A percentile compares a stretch with the other conserved stretches of the same genome.
These are phyloP conservation scores for Pristionchus exspectatus DNA, from an alignment of 2,888 invertebrate species.

Conservation along the genomic window DNA sequence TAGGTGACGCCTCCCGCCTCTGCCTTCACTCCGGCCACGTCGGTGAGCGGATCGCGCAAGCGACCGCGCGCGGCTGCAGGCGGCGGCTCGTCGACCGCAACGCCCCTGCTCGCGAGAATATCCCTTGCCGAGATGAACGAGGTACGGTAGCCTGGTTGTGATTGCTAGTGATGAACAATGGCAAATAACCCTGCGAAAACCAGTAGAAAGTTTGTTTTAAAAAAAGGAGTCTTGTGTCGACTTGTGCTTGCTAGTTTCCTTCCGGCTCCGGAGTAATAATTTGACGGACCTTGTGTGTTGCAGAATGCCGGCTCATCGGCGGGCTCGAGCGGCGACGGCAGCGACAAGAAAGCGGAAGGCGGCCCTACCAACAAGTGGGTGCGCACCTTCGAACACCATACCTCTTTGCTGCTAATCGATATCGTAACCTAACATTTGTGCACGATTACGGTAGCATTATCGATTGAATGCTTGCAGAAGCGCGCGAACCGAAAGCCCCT, in stretches of 20 bases:
- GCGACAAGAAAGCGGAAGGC: background rate
- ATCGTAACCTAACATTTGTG: background rate
- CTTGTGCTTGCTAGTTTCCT: background rate
- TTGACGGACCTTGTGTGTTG: background rate
- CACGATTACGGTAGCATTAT: background rate
- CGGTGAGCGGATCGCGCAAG: constrained; percentile 37
- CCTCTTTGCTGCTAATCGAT: background rate
- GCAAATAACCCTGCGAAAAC: too few species aligned
- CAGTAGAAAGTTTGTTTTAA: background rate
- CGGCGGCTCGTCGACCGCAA: background rate
- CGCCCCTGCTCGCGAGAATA: constrained; percentile 8
- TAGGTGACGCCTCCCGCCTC: constrained; percentile 5
- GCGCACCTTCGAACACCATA: background rate
- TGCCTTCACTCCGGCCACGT: background rate
- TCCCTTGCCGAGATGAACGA: constrained; percentile 4
- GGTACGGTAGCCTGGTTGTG: background rate
- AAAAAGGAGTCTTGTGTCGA: too few species aligned
- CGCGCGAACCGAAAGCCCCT: constrained; percentile 29
- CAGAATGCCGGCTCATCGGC: background rate
- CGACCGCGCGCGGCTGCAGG: background rate
- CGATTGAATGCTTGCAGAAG: background rate
- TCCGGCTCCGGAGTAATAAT: background rate
- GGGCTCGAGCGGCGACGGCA: background rate
- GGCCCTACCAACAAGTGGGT: constrained; percentile 50
- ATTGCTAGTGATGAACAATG: background rate